phyloP scores from a whole-genome alignment of 2,888 invertebrate genomes.

The Trissolcus japonicus region DNA sequence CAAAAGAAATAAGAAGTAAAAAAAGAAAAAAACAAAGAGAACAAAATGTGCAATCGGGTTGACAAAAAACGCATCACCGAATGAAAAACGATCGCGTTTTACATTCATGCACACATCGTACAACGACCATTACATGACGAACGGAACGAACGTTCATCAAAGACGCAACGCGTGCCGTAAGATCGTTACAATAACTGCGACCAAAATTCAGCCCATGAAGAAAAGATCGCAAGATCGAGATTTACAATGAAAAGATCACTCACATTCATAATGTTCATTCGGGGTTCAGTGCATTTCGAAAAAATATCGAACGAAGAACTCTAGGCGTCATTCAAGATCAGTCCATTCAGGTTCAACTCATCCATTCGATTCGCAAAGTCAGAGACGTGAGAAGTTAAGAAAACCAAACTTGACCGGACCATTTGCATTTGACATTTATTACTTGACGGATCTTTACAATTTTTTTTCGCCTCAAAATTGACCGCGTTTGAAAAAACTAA shows the following conservation, averaged over 20 bases:
- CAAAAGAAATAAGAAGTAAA: conserved; percentile 10
- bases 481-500: too few relatives aligned
- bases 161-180: conserved; percentile 19
- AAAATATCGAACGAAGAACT: conserved; percentile 31
- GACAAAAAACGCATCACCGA: conserved; percentile 32
- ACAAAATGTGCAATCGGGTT: not conserved
- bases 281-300: conserved; percentile 15
- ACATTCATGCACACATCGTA: conserved; percentile 33
- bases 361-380: conserved; percentile 21
- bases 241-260: not conserved
- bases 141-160: not conserved
- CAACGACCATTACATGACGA: conserved; percentile 53
- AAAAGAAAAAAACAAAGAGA: not conserved
- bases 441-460: too few relatives aligned
- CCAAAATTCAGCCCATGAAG: conserved; percentile 4
- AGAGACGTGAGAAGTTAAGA: conserved; percentile 15
- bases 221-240: conserved; percentile 16
- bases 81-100: conserved; percentile 27
- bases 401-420: conserved; percentile 6
- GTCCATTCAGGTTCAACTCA: conserved; percentile 23
- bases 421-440: too few relatives aligned
- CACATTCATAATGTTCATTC: not conserved
- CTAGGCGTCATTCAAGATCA: conserved; percentile 30
- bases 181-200: conserved; percentile 28
- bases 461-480: too few relatives aligned